Conservation (phyloP, 2,113 vertebrate genomes). For the Numida meleagris region DNA sequence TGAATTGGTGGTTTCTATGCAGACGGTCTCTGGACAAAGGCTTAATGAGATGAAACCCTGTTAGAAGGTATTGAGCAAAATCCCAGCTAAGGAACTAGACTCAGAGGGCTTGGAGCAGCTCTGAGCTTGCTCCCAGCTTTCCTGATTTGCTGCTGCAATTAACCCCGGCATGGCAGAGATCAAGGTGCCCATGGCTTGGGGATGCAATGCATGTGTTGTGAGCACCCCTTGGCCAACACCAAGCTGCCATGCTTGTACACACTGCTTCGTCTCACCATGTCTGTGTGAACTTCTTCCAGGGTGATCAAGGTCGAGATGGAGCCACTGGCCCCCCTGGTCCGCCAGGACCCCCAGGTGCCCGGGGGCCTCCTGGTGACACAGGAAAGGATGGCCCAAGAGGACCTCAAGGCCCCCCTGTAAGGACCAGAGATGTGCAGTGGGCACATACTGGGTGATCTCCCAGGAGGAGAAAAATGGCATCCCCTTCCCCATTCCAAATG, state of each 20-base stretch:
- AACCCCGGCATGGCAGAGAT: not conserved
- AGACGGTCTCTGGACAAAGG: not conserved
- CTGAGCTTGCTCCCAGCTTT: not conserved
- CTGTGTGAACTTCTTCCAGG: slow-evolving; percentile 81
- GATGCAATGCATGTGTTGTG: not conserved
- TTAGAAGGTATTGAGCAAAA: not conserved
- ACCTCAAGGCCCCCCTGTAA: slow-evolving; percentile 85
- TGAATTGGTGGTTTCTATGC: not conserved
- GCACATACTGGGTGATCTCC: fast-evolving
- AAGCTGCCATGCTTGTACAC: not conserved
- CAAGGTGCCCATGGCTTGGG: not conserved
- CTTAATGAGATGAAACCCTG: not conserved
- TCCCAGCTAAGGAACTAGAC: not conserved
- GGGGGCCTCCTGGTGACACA: slow-evolving; percentile 92
- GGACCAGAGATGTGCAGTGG: not conserved
- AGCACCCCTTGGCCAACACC: not conserved
- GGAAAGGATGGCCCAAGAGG: slow-evolving; percentile 93
- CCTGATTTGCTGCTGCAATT: not conserved
- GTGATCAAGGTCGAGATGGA: slow-evolving; percentile 91
- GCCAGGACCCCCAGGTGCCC: slow-evolving; percentile 87
- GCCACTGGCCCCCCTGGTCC: slow-evolving; percentile 88
- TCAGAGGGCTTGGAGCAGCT: not conserved
- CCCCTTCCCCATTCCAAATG: not conserved
- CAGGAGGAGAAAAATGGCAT: not conserved
- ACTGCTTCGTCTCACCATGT: not conserved